Percentiles rank a stretch among this genome's conserved stretches.
These are phyloP conservation scores for Holacanthus passer DNA, from an alignment of 2,113 vertebrate genomes.

Conservation along the genomic window DNA sequence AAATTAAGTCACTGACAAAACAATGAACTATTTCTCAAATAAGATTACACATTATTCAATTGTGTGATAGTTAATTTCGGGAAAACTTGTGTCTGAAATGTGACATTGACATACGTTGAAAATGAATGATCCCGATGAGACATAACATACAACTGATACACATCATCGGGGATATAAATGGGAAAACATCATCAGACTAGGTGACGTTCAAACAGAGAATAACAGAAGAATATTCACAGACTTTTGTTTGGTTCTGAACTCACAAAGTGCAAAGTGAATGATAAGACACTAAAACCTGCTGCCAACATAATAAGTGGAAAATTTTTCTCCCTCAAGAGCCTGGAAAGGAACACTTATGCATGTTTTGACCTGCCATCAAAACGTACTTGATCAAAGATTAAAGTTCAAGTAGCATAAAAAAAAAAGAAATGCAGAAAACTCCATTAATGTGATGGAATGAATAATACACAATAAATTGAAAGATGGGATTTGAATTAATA, in stretches of 20 bases:
- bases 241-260: background rate
- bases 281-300: background rate
- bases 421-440: background rate
- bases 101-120: conserved; percentile 5
- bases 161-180: background rate
- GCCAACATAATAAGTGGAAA: conserved; percentile 5
- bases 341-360: conserved; percentile 4
- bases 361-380: background rate
- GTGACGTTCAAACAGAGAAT: conserved; percentile 4
- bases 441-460: background rate
- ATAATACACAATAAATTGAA: background rate
- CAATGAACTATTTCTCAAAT: conserved; percentile 30
- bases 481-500: background rate
- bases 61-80: conserved; percentile 31
- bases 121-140: background rate
- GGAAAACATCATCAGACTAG: background rate
- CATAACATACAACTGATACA: background rate
- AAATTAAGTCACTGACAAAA: conserved; percentile 41
- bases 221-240: background rate
- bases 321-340: background rate
- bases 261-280: background rate
- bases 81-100: conserved; percentile 25
- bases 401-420: background rate
- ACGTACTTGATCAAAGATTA: background rate
- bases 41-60: conserved; percentile 54